phyloP scores from a whole-genome alignment of 2,797 vertebrate species.

The Sibirionetta formosa region DNA sequence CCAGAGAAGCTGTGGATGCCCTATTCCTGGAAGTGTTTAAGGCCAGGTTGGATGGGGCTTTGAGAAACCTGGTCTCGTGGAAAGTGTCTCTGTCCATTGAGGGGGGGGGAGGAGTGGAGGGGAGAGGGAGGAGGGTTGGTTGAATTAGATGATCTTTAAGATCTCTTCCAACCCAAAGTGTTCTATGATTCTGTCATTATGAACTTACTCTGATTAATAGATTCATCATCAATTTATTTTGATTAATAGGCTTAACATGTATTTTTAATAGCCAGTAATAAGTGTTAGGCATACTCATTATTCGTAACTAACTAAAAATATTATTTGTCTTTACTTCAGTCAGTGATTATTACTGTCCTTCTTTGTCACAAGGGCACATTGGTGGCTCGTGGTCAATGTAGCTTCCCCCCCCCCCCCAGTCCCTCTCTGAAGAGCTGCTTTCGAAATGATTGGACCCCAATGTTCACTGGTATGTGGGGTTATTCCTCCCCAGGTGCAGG shows the following conservation, averaged over 20 bases:
- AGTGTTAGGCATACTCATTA: neutral
- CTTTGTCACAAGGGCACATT: neutral
- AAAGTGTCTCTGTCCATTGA: no score
- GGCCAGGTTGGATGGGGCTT: no score
- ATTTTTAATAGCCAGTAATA: neutral
- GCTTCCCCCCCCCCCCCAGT: no score
- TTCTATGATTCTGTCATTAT: neutral
- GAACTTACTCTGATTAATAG: neutral
- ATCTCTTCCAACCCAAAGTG: no score
- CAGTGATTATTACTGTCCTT: neutral
- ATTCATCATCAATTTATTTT: neutral
- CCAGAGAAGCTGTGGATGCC: no score
- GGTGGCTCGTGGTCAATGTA: neutral
- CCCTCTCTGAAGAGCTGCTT: neutral
- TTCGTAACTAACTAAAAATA: neutral
- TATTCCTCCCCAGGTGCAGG: neutral
- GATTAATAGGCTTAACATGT: neutral
- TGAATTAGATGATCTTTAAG: no score
- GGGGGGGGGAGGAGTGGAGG: no score
- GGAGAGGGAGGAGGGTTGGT: no score
- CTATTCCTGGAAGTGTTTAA: no score
- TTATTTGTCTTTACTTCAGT: neutral
- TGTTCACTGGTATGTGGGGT: neutral
- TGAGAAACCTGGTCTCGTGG: no score
- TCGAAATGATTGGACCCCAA: neutral